Evolutionary conservation across 2,888 invertebrate genomes (phyloP).

Genomic region (Tetranychus truncatus): DNA sequence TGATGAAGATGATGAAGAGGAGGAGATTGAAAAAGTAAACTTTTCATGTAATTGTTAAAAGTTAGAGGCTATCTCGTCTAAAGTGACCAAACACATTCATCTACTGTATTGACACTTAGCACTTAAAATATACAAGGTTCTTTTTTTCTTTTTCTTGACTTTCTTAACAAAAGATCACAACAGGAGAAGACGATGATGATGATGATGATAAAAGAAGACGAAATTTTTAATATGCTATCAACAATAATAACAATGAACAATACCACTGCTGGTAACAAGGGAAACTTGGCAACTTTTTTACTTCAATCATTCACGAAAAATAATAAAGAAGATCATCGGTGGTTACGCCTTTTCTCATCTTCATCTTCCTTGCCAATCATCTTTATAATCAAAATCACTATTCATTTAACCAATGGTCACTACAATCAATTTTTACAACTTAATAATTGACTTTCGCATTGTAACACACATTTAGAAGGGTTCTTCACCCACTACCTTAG

Average conservation of each 20-base stretch:
- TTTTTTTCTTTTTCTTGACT: background rate
- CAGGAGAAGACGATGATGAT: background rate
- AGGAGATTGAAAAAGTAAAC: background rate
- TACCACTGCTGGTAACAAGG: background rate
- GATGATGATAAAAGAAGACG: background rate
- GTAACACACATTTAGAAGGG: too few relatives aligned
- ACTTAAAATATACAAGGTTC: background rate
- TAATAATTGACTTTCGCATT: background rate
- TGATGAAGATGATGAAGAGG: background rate
- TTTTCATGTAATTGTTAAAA: background rate
- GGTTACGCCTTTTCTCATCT: background rate
- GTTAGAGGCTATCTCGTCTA: too few relatives aligned
- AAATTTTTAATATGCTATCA: too few relatives aligned
- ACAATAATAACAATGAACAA: background rate
- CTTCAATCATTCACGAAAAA: background rate
- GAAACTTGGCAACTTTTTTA: too few relatives aligned
- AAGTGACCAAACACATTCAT: too few relatives aligned
- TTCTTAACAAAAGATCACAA: background rate
- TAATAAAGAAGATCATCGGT: background rate
- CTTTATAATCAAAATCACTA: background rate
- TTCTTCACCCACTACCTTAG: too few relatives aligned
- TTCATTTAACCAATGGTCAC: background rate
- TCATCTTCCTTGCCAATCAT: background rate
- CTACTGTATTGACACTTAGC: background rate
- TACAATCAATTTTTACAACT: background rate